These are phyloP conservation scores for Neomorphus geoffroyi DNA, from an alignment of 2,797 vertebrate species.

Conservation along the genomic window DNA sequence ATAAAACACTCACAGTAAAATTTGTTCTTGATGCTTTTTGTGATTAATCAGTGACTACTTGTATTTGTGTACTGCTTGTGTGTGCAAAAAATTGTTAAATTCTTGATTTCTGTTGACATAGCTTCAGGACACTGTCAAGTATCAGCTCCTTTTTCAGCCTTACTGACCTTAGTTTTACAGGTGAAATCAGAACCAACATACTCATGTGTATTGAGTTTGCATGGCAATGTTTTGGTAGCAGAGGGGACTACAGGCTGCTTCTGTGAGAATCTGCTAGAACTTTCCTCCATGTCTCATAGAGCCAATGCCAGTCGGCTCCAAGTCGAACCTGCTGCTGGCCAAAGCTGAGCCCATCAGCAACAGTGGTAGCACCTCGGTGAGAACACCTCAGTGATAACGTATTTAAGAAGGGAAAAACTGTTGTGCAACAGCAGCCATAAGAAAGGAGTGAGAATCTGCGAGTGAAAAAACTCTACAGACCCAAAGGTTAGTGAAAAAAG, in stretches of 20 bases:
- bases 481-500: background rate
- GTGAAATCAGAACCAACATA: background rate
- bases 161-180: background rate
- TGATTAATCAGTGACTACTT: background rate
- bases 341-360: background rate
- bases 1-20: background rate
- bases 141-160: background rate
- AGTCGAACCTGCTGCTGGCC: fast-evolving
- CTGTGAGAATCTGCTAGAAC: background rate
- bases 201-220: background rate
- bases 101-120: background rate
- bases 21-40: background rate
- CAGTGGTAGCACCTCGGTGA: fast-evolving
- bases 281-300: fast-evolving
- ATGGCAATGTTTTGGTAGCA: fast-evolving
- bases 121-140: background rate
- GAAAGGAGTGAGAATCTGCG: background rate
- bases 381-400: no score
- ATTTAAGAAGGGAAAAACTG: background rate
- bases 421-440: background rate
- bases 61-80: background rate
- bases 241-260: background rate
- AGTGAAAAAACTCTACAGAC: background rate
- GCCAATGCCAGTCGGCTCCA: background rate
- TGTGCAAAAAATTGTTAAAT: background rate